Evolutionary conservation across 2,888 invertebrate genomes (phyloP), one percentile per base, ranked within the genome.

Genomic region (Hirtodrosophila duncani): DNA sequence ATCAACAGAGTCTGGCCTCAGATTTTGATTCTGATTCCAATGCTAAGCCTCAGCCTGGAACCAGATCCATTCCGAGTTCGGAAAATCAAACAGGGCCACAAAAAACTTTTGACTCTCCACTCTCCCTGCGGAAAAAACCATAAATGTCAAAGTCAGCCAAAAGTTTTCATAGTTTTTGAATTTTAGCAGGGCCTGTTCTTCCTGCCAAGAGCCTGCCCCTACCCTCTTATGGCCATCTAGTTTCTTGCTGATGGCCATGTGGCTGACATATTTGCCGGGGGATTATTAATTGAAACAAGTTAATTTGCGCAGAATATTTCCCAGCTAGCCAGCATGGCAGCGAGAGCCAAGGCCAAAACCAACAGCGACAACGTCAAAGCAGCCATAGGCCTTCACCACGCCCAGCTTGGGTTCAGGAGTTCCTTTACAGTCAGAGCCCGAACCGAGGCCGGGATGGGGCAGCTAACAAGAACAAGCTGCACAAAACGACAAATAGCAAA

Each of bases 251-350:
- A 29, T 42, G 57, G 62, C 61, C 67, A 67, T 70, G 62, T 64
- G 74, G 79, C 82, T 83, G 83, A 83, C 83, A 83, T 83, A 83
- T 83, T 75, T 83, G 83, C 82, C 78, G 67, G 80, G 74, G 83
- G 83, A 83, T 84, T 84, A 84, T 84, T 84, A 84, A 84, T 84
- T 84, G 84, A 81, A 82, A 83, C 81, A 84, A 84, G 84, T 84
- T 84, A 84, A 84, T 84, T 84, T 85, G 69, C 69, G 71, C 83
- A 71, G 75, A 70, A 75, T 75, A 72, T 75, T 75, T 65, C 45
- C 50, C 58, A 53, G 29, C 42, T 48, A 52, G 61, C 63, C 33
- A 39, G 10, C 21, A 38, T 9, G 29, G 17, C 14, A 11, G 13
- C 7, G 20, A 14, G 7, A 10, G 13, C 10, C 14, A 17, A 18